Base-by-base conservation (phyloP, 2,888 invertebrate genomes). In the Archips xylosteana region DNA sequence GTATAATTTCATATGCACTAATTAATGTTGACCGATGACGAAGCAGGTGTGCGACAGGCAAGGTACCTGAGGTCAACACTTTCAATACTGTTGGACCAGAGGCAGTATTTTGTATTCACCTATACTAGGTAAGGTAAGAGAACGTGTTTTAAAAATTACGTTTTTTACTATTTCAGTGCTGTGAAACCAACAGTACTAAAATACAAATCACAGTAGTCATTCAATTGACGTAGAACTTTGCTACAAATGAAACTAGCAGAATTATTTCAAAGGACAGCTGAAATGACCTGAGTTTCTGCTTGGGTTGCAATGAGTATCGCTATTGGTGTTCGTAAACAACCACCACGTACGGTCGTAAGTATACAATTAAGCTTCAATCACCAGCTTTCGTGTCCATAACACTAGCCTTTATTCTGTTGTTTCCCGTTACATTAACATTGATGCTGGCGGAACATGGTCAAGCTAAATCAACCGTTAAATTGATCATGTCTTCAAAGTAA, bases 401-500 rank as follows among this genome's bases (percentile, higher is more conserved):
- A 57, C 23, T 23, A 47, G 34, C 47, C 8, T 47, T 63, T 34
- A 63, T 9, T 62, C 3, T 47, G 32, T 23, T 63, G 32, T 47
- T 63, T 63, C 23, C 34, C 63, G 47, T 63, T 34, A 63, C 6
- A 45, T 45, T 42, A 32, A n/a, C 39, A 61, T 36, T 42, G 23
- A 42, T 45, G 32, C 45, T 63, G 45, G 45, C 63, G 62, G 42
- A 36, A 49, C 59, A 69, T 47, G 47, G 63, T 63, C 47, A 47
- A 63, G 45, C 34, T 34, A 63, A 32, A 47, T 45, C 23, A n/a
- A 63, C 63, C 63, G 63, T 63, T 63, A 63, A 13, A 32, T 63
- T 47, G 34, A 63, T 5, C 13, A 34, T 47, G 34, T 63, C 32
- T 63, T 47, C 47, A 63, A 13, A 32, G 45, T 32, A 62, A 61